Conservation (phyloP, 2,888 invertebrate genomes). For the Acleris sparsana region DNA sequence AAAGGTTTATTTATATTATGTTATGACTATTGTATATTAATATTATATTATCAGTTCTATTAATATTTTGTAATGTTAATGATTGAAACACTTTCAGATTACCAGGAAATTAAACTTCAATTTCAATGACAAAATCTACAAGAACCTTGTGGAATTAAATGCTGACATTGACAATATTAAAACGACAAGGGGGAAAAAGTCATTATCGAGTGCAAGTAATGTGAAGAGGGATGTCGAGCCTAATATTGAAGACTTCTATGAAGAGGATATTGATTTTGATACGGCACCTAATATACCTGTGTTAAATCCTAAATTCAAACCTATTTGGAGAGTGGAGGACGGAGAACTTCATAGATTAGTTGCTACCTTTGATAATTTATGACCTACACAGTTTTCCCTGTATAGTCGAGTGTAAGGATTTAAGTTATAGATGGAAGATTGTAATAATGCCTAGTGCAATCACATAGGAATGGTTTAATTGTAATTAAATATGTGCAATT, state of each 20-base stretch:
- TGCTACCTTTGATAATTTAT: slow-evolving; percentile 69
- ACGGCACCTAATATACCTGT: slow-evolving; percentile 60
- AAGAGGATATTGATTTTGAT: slow-evolving; percentile 64
- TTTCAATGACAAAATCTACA: slow-evolving; percentile 74
- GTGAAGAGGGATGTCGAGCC: slow-evolving; percentile 72
- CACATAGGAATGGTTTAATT: no score
- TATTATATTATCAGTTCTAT: not conserved
- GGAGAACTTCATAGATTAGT: slow-evolving; percentile 65
- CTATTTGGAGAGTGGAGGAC: slow-evolving; percentile 60
- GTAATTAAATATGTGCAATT: no score
- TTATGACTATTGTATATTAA: not conserved
- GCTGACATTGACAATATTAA: slow-evolving; percentile 56
- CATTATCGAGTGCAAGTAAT: slow-evolving; percentile 42
- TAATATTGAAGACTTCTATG: slow-evolving; percentile 74
- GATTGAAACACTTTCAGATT: slow-evolving; percentile 56
- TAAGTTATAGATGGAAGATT: no score
- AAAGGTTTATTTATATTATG: not conserved
- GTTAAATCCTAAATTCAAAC: slow-evolving; percentile 62
- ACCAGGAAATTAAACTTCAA: slow-evolving; percentile 76
- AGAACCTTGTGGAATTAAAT: slow-evolving; percentile 75
- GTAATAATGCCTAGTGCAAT: no score
- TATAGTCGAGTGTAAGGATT: no score
- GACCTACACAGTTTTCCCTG: slow-evolving; percentile 41
- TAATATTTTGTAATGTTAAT: not conserved
- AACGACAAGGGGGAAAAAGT: slow-evolving; percentile 54